Evolutionary conservation across 2,113 vertebrate species (phyloP).

Genomic region (Syngnathus typhle): DNA sequence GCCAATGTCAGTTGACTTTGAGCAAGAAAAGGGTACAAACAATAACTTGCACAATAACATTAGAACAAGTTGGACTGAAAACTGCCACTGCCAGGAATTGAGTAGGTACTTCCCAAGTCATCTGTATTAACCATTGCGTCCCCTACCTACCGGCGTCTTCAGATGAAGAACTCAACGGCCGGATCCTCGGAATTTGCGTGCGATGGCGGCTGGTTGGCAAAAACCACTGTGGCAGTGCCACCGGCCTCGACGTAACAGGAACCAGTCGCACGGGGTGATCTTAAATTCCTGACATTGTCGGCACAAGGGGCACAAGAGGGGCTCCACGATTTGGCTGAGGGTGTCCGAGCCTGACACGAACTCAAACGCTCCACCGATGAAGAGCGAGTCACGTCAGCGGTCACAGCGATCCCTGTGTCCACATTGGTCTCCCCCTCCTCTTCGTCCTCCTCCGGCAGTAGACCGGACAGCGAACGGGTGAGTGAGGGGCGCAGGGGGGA

Average conservation of each 20-base stretch:
- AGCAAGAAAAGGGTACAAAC: not conserved
- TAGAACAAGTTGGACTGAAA: not conserved
- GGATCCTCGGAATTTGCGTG: slow-evolving; percentile 16
- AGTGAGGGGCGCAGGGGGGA: slow-evolving; percentile 24
- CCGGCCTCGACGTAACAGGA: not conserved
- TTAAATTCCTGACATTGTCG: slow-evolving; percentile 6
- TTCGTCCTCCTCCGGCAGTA: slow-evolving; percentile 45
- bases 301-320: slow-evolving; percentile 9
- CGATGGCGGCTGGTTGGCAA: slow-evolving; percentile 13
- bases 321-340: slow-evolving; percentile 14
- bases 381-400: slow-evolving; percentile 16
- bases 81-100: too few relatives aligned
- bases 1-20: not conserved
- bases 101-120: too few relatives aligned
- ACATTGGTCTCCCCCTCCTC: slow-evolving; percentile 77
- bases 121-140: too few relatives aligned
- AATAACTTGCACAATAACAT: not conserved
- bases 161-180: slow-evolving; percentile 74
- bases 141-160: slow-evolving; percentile 11
- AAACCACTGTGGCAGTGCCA: slow-evolving; percentile 27
- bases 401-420: slow-evolving; percentile 75
- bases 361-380: slow-evolving; percentile 28
- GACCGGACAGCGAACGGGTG: slow-evolving; percentile 29
- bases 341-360: slow-evolving; percentile 16
- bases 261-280: not conserved